Base-by-base conservation (phyloP, 2,113 vertebrate species). In the Mohoua ochrocephala region DNA sequence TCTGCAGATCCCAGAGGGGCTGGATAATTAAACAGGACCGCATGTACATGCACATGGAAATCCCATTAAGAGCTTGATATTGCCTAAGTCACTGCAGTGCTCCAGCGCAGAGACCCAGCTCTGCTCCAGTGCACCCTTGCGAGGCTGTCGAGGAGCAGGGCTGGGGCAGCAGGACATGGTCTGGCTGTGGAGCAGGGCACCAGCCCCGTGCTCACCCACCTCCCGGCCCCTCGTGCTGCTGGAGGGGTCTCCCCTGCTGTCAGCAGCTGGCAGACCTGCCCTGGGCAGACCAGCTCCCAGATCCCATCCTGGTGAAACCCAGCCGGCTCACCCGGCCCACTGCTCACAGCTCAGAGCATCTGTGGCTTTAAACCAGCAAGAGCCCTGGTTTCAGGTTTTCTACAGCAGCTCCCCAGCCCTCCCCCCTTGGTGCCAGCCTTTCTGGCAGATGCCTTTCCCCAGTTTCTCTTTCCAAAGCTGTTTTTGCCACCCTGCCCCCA, bases 271-370 rank as follows among this genome's bases (percentile, higher is more conserved):
- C 57, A 76, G 61, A 56, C 26, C 59, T 69, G 54, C 59, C 54
- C 56, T 42, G 68, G 2, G 13, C 80, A 83, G 10, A 33, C 2
- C 8, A 10, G 47, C 61, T 88, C 47, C 68, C 81, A 27, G 15
- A 27, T 28, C 56, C 80, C 68, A 33, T 3, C 42, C 4, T 5
- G 15, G 57, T 2, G 12, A 86, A 79, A 91, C 35, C 69, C 30
- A 74, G 24, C 18, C 4, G 0, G 59, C 65, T 75, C 0, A 0
- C 39, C 42, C 1, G 0, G 45, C 53, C 68, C 3, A 0, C 78
- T 63, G 73, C 5, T 63, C 56, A 2, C 45, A 39, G 56, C 53
- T 37, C 1, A 0, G 7, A 52, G 37, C 52, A 39, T 5, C 50
- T 11, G 2, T 1, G 13, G 53, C 44, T 41, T 73, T n/a, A 61